Evolutionary conservation across 2,888 invertebrate species (phyloP).

Genomic region (Hirtodrosophila confusa): DNA sequence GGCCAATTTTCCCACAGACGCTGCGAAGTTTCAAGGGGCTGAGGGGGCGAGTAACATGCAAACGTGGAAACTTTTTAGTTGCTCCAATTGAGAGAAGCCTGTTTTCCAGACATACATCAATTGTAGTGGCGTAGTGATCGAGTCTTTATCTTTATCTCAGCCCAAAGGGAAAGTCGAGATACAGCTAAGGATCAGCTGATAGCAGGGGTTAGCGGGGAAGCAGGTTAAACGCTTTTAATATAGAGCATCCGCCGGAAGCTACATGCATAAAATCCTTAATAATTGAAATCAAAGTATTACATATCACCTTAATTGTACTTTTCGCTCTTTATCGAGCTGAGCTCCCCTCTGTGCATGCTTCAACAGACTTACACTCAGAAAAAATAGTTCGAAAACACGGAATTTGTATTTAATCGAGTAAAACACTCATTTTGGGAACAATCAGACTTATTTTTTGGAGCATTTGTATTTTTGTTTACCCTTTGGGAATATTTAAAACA

Average conservation of each 20-base stretch:
- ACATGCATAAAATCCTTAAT: background rate
- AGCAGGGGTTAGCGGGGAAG: background rate
- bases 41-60: constrained; percentile 39
- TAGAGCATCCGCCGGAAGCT: constrained; percentile 1
- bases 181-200: background rate
- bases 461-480: too few species aligned
- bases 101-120: constrained; percentile 19
- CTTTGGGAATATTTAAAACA: too few species aligned
- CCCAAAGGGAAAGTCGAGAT: constrained; percentile 37
- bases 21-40: background rate
- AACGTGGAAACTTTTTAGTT: constrained; percentile 52
- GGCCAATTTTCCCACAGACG: constrained; percentile 39
- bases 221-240: background rate
- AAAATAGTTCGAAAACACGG: too few species aligned
- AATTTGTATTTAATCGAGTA: too few species aligned
- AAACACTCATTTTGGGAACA: too few species aligned
- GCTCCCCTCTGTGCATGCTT: background rate
- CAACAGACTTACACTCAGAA: background rate
- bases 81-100: constrained; percentile 47
- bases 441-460: too few species aligned
- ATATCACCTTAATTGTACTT: background rate
- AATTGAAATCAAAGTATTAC: background rate
- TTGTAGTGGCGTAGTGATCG: constrained; percentile 20
- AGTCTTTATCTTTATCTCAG: constrained; percentile 5
- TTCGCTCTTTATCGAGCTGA: background rate